Evolutionary conservation across 2,113 vertebrate species (phyloP), one percentile per base, ranked within the genome.

Genomic region (Lycocorax pyrrhopterus): DNA sequence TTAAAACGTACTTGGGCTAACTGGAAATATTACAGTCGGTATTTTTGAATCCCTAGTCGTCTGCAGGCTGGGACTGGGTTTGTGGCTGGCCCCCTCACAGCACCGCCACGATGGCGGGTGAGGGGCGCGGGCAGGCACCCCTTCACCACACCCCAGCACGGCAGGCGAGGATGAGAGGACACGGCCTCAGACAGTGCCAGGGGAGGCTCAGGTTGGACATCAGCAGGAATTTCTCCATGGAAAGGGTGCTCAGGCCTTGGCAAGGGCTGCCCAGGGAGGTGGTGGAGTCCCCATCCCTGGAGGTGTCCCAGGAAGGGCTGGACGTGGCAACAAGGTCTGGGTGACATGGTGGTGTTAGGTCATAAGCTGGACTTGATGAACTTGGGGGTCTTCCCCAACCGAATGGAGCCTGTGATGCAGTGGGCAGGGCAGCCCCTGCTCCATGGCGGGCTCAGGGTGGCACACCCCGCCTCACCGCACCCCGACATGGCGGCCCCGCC

Each of bases 21-120:
- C 1, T 47, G 46, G 39, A 39, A 33, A n/a, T 29, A 26, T 7
- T 13, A 8, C 2, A 9, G 37, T 6, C 6, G 51, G 0, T 39
- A 4, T 23, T n/a, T 39, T 41, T 18, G 16, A 81, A 73, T 56
- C 20, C 32, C 12, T 27, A 10, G 15, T 30, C 35, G 14, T 79
- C 19, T 18, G 52, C 12, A 39, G 23, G 6, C 6, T 29, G 41
- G 35, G 39, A 8, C 3, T n/a, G 63, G 37, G 5, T 29, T 37
- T 29, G 29, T 5, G 23, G 46, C 33, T 25, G 67, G 39, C 47
- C 32, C n/a, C n/a, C n/a, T 41, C 71, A n/a, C 6, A 25, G 80
- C 52, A 7, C 3, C 0, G 0, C 29, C 3, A 4, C 0, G 30
- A 4, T 49, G 53, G 66, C 5, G 1, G 6, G 5, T 4, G 46